Evolutionary conservation across 2,113 vertebrate genomes (phyloP).

Genomic region (Pholis gunnellus): DNA sequence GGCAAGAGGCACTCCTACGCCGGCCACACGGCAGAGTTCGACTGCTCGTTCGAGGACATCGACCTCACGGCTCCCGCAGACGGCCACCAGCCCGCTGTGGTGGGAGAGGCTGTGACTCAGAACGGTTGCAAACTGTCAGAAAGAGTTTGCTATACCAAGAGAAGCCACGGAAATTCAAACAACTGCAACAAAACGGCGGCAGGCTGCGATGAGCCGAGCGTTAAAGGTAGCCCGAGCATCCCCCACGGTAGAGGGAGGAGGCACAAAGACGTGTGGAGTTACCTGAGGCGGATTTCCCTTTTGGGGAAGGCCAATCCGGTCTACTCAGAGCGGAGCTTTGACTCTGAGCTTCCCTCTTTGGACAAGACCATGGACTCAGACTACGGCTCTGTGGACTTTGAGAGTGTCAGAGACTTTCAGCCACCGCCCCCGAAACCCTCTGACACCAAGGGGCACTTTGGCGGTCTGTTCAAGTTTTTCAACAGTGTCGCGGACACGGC

Average conservation of each 20-base stretch:
- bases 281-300: slow-evolving; percentile 89
- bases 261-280: slow-evolving; percentile 90
- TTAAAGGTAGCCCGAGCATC: slow-evolving; percentile 77
- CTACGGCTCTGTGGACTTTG: slow-evolving; percentile 84
- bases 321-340: slow-evolving; percentile 83
- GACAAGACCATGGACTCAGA: slow-evolving; percentile 85
- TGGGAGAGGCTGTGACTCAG: slow-evolving; percentile 71
- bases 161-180: slow-evolving; percentile 77
- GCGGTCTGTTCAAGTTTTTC: slow-evolving; percentile 89
- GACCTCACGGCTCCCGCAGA: slow-evolving; percentile 83
- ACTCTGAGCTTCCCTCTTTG: slow-evolving; percentile 83
- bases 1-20: slow-evolving; percentile 91
- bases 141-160: slow-evolving; percentile 77
- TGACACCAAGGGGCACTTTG: slow-evolving; percentile 86
- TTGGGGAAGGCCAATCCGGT: slow-evolving; percentile 83
- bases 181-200: slow-evolving; percentile 79
- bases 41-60: slow-evolving; percentile 89
- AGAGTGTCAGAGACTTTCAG: slow-evolving; percentile 82
- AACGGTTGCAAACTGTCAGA: slow-evolving; percentile 81
- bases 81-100: slow-evolving; percentile 72
- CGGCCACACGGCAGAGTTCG: slow-evolving; percentile 86
- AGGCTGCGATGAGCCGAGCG: slow-evolving; percentile 76
- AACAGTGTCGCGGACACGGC: slow-evolving; percentile 88
- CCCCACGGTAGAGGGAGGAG: slow-evolving; percentile 76
- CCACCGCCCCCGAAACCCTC: slow-evolving; percentile 71